Evolutionary conservation across 2,888 invertebrate genomes (phyloP).

Genomic region (Crocallis elinguaria): DNA sequence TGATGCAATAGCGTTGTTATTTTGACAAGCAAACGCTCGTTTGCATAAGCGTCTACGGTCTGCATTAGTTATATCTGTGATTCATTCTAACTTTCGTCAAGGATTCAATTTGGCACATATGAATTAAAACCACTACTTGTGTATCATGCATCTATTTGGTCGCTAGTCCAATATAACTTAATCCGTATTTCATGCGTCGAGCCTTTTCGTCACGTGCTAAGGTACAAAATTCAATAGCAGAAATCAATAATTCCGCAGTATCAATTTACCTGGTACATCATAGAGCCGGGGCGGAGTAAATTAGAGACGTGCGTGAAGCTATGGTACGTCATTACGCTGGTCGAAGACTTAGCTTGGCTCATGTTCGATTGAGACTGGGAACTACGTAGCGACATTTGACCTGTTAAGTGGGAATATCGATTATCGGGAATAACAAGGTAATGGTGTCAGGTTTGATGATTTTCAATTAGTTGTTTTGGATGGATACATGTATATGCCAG

Average conservation of each 20-base stretch:
- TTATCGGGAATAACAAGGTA: constrained; percentile 25
- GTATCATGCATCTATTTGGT: too few species aligned
- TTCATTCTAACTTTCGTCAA: too few species aligned
- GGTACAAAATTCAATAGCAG: not conserved
- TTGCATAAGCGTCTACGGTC: too few species aligned
- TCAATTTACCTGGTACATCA: constrained; percentile 64
- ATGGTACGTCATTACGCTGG: constrained; percentile 61
- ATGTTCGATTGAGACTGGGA: constrained; percentile 68
- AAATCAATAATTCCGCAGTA: not conserved
- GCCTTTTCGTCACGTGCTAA: not conserved
- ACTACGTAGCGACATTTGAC: constrained; percentile 43
- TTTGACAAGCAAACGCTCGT: too few species aligned
- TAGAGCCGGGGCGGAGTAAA: constrained; percentile 66
- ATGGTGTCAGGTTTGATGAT: not conserved
- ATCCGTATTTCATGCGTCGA: too few species aligned
- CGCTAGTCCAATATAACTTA: too few species aligned
- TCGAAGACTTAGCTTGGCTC: constrained; percentile 65
- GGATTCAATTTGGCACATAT: too few species aligned
- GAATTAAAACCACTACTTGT: too few species aligned
- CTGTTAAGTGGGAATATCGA: constrained; percentile 44
- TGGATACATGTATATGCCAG: too few species aligned
- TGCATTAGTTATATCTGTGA: too few species aligned
- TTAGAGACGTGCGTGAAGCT: constrained; percentile 58
- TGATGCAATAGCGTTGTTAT: too few species aligned
- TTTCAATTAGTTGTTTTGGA: too few species aligned